Conservation (phyloP, 2,797 vertebrate genomes). For the Megalops cyprinoides region DNA sequence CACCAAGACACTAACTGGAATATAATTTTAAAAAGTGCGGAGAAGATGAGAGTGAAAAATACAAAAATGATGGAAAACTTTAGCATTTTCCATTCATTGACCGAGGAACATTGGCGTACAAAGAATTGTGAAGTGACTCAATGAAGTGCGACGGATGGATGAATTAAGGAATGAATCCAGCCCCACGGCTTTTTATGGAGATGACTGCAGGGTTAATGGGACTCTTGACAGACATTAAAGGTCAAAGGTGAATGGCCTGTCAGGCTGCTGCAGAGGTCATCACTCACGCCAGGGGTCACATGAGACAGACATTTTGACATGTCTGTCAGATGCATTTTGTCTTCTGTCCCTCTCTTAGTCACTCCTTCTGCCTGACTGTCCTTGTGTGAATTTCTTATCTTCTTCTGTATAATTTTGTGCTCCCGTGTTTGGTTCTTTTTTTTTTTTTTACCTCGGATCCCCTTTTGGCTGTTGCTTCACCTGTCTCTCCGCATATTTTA, state of each 20-base stretch:
- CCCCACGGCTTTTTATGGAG: not conserved
- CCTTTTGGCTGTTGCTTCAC: not conserved
- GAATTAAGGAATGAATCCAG: not conserved
- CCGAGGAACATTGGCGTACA: not conserved
- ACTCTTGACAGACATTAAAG: conserved; percentile 23
- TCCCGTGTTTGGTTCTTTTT: not conserved
- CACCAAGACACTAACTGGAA: not conserved
- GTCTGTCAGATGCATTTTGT: conserved; percentile 7
- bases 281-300: conserved; percentile 14
- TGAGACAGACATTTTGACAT: too few species aligned
- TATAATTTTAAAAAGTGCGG: not conserved
- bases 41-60: not conserved
- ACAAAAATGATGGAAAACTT: not conserved
- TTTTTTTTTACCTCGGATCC: not conserved
- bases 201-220: not conserved
- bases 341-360: not conserved
- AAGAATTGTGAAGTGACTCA: not conserved
- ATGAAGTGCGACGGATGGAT: not conserved
- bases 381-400: not conserved
- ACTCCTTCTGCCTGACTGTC: not conserved
- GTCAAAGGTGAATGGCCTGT: conserved; percentile 21
- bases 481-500: not conserved
- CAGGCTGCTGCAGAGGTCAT: not conserved
- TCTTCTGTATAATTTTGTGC: too few species aligned
- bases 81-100: not conserved